A percentile compares a stretch with the other conserved stretches of the same genome.
phyloP scores from a whole-genome alignment of 2,888 invertebrate genomes.

The Scrobipalpa atriplicella region DNA sequence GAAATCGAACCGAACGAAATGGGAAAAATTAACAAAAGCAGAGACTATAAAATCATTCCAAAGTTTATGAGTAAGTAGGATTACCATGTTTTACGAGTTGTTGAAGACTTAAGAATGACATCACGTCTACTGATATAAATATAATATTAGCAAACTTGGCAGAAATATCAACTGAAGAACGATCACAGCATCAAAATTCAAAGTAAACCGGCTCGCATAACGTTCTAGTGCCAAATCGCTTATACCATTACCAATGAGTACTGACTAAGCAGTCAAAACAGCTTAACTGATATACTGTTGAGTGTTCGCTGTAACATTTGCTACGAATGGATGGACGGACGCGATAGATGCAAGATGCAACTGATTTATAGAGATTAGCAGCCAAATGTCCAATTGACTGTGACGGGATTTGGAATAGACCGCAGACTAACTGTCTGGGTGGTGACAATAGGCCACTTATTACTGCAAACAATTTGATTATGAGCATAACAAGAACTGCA shows the following conservation, averaged over 20 bases:
- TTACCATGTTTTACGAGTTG: background rate
- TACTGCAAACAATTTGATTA: background rate
- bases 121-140: background rate
- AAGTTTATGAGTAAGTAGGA: too few species aligned
- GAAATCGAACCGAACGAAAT: too few species aligned
- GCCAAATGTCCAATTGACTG: slow-evolving; percentile 30
- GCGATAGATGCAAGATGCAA: slow-evolving; percentile 23
- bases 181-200: background rate
- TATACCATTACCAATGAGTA: background rate
- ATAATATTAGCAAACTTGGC: background rate
- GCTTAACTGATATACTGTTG: slow-evolving; percentile 9
- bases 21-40: too few species aligned
- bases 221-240: background rate
- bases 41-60: too few species aligned
- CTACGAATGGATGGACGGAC: background rate
- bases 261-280: slow-evolving; percentile 1
- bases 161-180: background rate
- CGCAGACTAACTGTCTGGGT: slow-evolving; percentile 25
- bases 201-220: background rate
- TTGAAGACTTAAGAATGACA: background rate
- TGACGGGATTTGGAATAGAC: slow-evolving; percentile 22
- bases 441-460: background rate
- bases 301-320: slow-evolving; percentile 9
- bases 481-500: too few species aligned
- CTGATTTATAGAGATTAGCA: slow-evolving; percentile 27